Evolutionary conservation across 2,888 invertebrate species (phyloP).

Genomic region (Priocnemis perturbator): DNA sequence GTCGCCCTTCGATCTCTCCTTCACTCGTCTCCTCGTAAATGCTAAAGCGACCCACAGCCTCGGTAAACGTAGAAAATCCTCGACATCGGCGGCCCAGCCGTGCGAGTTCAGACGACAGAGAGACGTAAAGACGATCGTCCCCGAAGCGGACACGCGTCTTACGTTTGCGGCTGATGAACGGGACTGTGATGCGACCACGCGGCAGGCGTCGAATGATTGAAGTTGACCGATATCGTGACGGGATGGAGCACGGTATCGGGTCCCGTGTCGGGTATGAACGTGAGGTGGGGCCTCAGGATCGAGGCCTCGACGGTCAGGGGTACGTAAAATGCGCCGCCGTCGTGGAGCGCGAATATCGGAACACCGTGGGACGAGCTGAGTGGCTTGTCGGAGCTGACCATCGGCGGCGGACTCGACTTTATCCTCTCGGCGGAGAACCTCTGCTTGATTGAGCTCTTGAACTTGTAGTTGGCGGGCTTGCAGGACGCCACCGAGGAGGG

Average conservation of each 20-base stretch:
- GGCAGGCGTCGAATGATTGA: conserved; percentile 69
- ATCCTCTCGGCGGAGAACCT: conserved; percentile 82
- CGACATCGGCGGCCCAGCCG: conserved; percentile 26
- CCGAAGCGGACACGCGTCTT: conserved; percentile 22
- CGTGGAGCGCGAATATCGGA: conserved; percentile 93
- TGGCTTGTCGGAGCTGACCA: conserved; percentile 52
- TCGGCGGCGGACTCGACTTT: conserved; percentile 69
- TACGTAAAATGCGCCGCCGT: conserved; percentile 92
- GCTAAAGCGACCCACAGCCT: conserved; percentile 65
- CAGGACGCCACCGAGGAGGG: conserved; percentile 42
- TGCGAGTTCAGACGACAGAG: conserved; percentile 1
- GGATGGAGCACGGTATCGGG: conserved; percentile 85
- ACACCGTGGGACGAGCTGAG: conserved; percentile 77
- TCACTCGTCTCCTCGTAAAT: conserved; percentile 51
- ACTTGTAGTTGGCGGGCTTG: conserved; percentile 85
- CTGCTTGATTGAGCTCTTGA: conserved; percentile 95
- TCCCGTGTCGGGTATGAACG: conserved; percentile 72
- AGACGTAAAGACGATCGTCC: background rate
- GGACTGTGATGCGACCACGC: conserved; percentile 69
- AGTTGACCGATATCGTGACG: conserved; percentile 93
- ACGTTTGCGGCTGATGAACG: conserved; percentile 61
- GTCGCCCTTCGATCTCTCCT: conserved; percentile 29
- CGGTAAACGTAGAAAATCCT: conserved; percentile 51
- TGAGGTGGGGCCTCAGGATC: conserved; percentile 82
- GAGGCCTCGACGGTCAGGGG: conserved; percentile 89